Conservation (phyloP, 30 jellyfish, hydroid and myxozoan species). For the Sanderia malayensis region DNA sequence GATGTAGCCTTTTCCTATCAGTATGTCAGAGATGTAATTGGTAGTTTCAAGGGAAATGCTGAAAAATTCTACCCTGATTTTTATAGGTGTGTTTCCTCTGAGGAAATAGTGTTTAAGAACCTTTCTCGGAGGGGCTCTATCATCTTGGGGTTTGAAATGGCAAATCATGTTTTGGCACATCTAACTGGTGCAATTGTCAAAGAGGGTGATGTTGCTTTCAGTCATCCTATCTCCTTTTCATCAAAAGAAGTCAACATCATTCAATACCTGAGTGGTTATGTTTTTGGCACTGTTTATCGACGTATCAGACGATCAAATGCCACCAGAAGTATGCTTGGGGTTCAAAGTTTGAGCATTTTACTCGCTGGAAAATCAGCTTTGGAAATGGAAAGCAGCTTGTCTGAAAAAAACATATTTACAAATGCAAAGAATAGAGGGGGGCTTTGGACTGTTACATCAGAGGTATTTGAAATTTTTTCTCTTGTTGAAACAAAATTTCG, state of each 20-base stretch:
- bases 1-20: constrained; percentile 44
- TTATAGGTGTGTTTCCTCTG: constrained; percentile 46
- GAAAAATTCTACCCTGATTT: constrained; percentile 49
- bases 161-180: constrained; percentile 64
- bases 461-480: constrained; percentile 28
- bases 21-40: constrained; percentile 33
- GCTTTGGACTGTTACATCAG: constrained; percentile 39
- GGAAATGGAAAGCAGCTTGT: constrained; percentile 9
- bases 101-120: constrained; percentile 26
- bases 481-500: constrained; percentile 44
- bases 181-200: constrained; percentile 47
- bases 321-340: constrained; percentile 9
- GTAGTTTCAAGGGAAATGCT: constrained; percentile 38
- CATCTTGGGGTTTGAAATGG: constrained; percentile 60
- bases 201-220: constrained; percentile 21
- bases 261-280: constrained; percentile 40
- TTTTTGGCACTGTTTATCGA: constrained; percentile 39
- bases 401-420: not conserved
- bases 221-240: constrained; percentile 3
- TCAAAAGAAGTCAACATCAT: constrained; percentile 16
- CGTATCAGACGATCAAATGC: constrained; percentile 22
- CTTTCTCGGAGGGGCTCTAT: constrained; percentile 43
- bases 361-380: constrained; percentile 45
- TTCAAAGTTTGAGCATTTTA: constrained; percentile 27
- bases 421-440: constrained; percentile 51